Evolutionary conservation across 2,888 invertebrate genomes (phyloP).

Genomic region (Stratiomys singularior): DNA sequence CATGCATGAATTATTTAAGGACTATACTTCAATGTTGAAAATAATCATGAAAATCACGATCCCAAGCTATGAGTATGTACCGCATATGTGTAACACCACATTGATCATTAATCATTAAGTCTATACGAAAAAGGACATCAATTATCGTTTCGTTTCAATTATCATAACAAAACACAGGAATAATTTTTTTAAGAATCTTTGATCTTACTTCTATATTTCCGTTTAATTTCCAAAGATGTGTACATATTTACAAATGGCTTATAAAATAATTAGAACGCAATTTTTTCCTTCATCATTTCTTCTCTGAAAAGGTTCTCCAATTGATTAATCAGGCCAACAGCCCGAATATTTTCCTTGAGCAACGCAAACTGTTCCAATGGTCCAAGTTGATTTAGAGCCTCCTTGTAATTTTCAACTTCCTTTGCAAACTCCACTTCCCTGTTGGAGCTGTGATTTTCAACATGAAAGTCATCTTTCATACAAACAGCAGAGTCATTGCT

Average conservation of each 20-base stretch:
- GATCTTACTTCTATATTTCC: too few relatives aligned
- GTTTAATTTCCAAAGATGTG: too few relatives aligned
- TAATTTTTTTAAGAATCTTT: too few relatives aligned
- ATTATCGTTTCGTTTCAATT: too few relatives aligned
- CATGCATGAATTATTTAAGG: too few relatives aligned
- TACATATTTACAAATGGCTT: not conserved
- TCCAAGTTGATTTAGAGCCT: constrained; percentile 31
- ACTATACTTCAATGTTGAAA: too few relatives aligned
- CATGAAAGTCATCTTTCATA: not conserved
- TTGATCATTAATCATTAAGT: too few relatives aligned
- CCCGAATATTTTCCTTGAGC: constrained; percentile 39
- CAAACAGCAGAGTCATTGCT: constrained; percentile 14
- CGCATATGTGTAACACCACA: too few relatives aligned
- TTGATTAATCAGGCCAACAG: constrained; percentile 44
- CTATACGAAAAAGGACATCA: too few relatives aligned
- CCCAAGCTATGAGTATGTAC: too few relatives aligned
- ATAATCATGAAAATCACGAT: too few relatives aligned
- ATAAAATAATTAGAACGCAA: not conserved
- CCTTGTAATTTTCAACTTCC: constrained; percentile 25
- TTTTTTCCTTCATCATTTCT: constrained; percentile 8
- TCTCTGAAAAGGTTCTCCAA: constrained; percentile 37
- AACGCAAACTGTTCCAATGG: constrained; percentile 45
- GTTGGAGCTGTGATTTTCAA: not conserved
- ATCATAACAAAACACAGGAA: too few relatives aligned
- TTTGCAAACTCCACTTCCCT: not conserved